Evolutionary conservation across 2,113 vertebrate species (phyloP).

Genomic region (Orycteropus afer): DNA sequence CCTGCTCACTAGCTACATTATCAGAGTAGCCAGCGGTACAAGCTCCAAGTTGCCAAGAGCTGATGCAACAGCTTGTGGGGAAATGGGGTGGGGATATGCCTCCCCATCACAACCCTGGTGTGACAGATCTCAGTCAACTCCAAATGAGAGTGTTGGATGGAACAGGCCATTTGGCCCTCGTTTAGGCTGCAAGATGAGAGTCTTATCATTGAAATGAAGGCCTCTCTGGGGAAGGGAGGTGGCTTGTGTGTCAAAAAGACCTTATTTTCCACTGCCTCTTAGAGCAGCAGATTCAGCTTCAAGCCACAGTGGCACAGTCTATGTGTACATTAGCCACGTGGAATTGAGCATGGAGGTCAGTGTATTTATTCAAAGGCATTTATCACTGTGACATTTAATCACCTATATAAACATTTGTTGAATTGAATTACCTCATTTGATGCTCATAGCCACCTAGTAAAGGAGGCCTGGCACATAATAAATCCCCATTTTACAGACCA

Average conservation of each 20-base stretch:
- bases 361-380: neutral
- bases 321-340: neutral
- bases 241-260: neutral
- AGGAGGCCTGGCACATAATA: neutral
- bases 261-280: neutral
- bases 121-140: neutral
- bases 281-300: neutral
- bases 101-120: neutral
- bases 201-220: neutral
- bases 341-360: neutral
- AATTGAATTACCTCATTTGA: neutral
- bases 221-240: neutral
- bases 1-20: neutral
- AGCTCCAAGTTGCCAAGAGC: neutral
- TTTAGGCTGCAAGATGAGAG: neutral
- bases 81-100: neutral
- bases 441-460: neutral
- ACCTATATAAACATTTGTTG: constrained; percentile 27
- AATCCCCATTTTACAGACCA: neutral
- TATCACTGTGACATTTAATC: neutral
- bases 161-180: neutral
- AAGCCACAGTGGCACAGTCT: neutral
- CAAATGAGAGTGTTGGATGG: neutral
- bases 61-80: neutral
- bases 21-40: neutral